phyloP scores from a whole-genome alignment of 2,888 invertebrate species.

The Nephrotoma guestfalica region DNA sequence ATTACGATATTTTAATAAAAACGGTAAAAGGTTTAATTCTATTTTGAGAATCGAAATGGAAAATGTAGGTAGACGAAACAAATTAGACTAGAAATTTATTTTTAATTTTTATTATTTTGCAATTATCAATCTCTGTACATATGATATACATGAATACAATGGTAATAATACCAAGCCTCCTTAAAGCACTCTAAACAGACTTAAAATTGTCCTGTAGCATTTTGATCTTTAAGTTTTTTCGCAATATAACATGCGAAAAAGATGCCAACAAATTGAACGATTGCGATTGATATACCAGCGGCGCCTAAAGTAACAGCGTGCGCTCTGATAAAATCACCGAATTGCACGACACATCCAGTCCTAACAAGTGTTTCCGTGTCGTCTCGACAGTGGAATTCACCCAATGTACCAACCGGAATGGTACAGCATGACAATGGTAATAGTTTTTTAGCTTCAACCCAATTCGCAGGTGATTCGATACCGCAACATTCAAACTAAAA shows the following conservation, averaged over 20 bases:
- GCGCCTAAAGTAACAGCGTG: constrained; percentile 60
- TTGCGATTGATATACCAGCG: constrained; percentile 56
- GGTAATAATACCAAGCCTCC: too few species aligned
- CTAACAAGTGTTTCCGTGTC: constrained; percentile 16
- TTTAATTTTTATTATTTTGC: not conserved
- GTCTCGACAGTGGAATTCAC: constrained; percentile 30
- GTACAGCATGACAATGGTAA: constrained; percentile 52
- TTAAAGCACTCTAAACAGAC: not conserved
- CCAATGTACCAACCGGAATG: constrained; percentile 29
- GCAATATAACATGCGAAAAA: constrained; percentile 30
- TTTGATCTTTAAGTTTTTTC: constrained; percentile 7
- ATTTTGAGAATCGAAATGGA: not conserved
- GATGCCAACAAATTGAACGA: constrained; percentile 43
- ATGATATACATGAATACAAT: not conserved
- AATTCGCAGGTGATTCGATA: constrained; percentile 38
- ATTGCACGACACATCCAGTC: constrained; percentile 38
- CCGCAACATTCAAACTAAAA: constrained; percentile 55
- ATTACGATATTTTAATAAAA: constrained; percentile 5
- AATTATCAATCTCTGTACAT: not conserved
- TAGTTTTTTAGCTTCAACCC: constrained; percentile 23
- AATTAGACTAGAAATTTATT: not conserved
- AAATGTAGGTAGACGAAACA: not conserved
- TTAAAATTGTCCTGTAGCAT: not conserved
- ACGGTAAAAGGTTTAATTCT: not conserved
- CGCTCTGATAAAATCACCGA: constrained; percentile 42